phyloP scores from a whole-genome alignment of 2,888 invertebrate species.

The Aethes cnicana region DNA sequence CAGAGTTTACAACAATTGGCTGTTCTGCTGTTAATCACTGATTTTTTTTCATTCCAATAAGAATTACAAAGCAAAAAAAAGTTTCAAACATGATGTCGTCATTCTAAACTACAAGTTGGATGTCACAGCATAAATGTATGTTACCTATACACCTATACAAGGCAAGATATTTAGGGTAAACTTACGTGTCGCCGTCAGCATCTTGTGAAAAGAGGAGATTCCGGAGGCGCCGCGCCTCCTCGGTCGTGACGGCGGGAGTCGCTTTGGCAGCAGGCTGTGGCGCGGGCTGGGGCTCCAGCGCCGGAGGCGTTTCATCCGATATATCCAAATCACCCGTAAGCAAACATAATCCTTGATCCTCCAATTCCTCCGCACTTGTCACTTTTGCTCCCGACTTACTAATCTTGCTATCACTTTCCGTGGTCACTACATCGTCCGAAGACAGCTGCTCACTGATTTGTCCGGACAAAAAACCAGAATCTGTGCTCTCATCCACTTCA shows the following conservation, averaged over 20 bases:
- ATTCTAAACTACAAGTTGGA: no score
- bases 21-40: no score
- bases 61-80: neutral
- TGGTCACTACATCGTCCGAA: conserved; percentile 39
- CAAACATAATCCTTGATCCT: neutral
- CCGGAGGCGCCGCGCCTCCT: conserved; percentile 70
- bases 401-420: conserved; percentile 24
- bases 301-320: no score
- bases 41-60: conserved; percentile 6
- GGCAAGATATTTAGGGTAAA: conserved; percentile 30
- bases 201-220: conserved; percentile 88
- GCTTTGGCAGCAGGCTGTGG: conserved; percentile 40
- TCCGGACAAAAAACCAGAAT: conserved; percentile 69
- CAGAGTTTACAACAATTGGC: neutral
- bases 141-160: no score
- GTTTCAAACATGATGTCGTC: neutral
- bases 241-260: conserved; percentile 38
- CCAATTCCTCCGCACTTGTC: conserved; percentile 7
- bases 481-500: conserved; percentile 56
- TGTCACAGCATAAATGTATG: no score
- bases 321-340: conserved; percentile 54
- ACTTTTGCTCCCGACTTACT: neutral
- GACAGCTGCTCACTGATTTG: conserved; percentile 47
- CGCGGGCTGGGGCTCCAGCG: no score
- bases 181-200: conserved; percentile 95